These are phyloP conservation scores for Harpalus rubripes DNA, from an alignment of 2,888 invertebrate species.

Conservation along the genomic window DNA sequence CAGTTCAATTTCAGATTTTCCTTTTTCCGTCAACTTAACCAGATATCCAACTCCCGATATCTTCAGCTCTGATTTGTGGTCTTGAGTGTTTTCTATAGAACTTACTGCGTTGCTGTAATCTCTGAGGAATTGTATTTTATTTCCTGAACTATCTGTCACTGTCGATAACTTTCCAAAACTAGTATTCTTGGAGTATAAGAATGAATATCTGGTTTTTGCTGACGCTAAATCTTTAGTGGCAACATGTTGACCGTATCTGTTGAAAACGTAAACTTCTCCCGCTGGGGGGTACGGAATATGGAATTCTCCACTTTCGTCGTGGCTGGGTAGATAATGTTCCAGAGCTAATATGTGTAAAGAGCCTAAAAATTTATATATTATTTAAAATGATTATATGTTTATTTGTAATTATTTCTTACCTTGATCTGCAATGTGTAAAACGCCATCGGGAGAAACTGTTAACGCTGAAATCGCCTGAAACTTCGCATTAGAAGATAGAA, in stretches of 20 bases:
- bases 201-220: conserved; percentile 96
- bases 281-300: conserved; percentile 96
- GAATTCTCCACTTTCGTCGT: conserved; percentile 94
- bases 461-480: conserved; percentile 94
- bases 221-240: conserved; percentile 96
- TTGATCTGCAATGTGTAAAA: conserved; percentile 97
- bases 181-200: conserved; percentile 97
- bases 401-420: conserved; percentile 75
- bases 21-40: conserved; percentile 92
- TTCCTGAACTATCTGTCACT: conserved; percentile 95
- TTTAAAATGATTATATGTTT: too few species aligned
- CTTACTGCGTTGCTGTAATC: conserved; percentile 95
- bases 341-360: conserved; percentile 83
- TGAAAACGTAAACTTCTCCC: conserved; percentile 95
- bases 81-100: conserved; percentile 96
- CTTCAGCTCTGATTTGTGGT: conserved; percentile 93
- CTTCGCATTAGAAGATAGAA: conserved; percentile 93
- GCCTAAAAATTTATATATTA: conserved; percentile 81
- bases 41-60: conserved; percentile 96
- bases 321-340: conserved; percentile 92
- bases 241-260: conserved; percentile 97
- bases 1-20: conserved; percentile 92
- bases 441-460: conserved; percentile 97
- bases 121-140: conserved; percentile 93
- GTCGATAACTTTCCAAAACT: conserved; percentile 96